These are phyloP conservation scores for Parasteatoda tepidariorum DNA, from an alignment of 1,140 invertebrate genomes.

Conservation along the genomic window DNA sequence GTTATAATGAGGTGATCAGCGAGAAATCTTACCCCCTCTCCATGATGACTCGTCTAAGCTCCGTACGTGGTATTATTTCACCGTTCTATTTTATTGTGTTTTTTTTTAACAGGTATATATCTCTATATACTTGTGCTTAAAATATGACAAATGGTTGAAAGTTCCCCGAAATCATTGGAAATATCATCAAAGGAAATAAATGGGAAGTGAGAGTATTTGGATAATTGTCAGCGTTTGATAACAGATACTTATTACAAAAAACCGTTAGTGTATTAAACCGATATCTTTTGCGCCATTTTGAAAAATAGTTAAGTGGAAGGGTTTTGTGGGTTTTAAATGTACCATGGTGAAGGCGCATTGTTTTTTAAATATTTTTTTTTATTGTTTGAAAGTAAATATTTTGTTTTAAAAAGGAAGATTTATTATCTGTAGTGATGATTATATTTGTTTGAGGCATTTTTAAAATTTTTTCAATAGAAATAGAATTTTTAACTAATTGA, in stretches of 20 bases:
- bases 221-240: slow-evolving; percentile 38
- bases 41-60: slow-evolving; percentile 42
- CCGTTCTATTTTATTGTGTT: background rate
- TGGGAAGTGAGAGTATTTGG: slow-evolving; percentile 14
- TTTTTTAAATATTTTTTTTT: background rate
- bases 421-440: too few relatives aligned
- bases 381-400: too few relatives aligned
- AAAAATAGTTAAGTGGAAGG: too few relatives aligned
- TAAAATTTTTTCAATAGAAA: too few relatives aligned
- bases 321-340: too few relatives aligned
- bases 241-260: background rate
- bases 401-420: too few relatives aligned
- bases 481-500: too few relatives aligned
- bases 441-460: too few relatives aligned
- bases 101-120: slow-evolving; percentile 3
- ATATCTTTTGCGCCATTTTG: too few relatives aligned
- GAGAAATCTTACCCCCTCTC: slow-evolving; percentile 41
- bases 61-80: slow-evolving; percentile 33
- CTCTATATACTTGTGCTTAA: slow-evolving; percentile 42
- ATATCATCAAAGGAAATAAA: slow-evolving; percentile 21
- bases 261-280: slow-evolving; percentile 17
- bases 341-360: too few relatives aligned
- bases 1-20: slow-evolving; percentile 55
- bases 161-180: slow-evolving; percentile 30
- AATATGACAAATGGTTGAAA: slow-evolving; percentile 50